These are phyloP conservation scores for Peromyscus nudipes DNA, from an alignment of 2,797 vertebrate genomes.

Conservation along the genomic window DNA sequence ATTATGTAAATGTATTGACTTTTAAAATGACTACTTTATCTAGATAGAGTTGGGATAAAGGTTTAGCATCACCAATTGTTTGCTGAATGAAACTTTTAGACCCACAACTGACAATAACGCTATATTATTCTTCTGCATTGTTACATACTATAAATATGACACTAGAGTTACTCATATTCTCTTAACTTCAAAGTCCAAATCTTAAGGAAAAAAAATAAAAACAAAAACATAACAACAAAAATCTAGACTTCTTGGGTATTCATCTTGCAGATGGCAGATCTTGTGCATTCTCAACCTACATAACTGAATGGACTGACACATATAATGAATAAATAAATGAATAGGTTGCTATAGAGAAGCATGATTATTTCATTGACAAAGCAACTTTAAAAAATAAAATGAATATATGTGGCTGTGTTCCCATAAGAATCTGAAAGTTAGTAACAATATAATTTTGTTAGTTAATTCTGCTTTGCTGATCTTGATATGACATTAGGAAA, in stretches of 20 bases:
- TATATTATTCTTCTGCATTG: not conserved
- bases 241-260: not conserved
- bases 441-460: not conserved
- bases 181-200: not conserved
- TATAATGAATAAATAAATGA: not conserved
- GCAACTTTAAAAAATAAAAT: not conserved
- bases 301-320: not conserved
- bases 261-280: not conserved
- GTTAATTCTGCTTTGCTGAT: not conserved
- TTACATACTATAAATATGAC: not conserved
- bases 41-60: conserved; percentile 8
- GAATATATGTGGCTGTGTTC: not conserved
- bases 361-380: not conserved
- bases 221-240: not conserved
- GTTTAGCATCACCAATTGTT: not conserved
- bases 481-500: not conserved
- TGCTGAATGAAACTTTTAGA: conserved; percentile 16
- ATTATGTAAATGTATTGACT: conserved; percentile 7
- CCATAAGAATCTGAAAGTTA: not conserved
- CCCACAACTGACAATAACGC: not conserved
- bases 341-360: not conserved
- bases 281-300: not conserved
- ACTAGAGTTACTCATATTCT: not conserved
- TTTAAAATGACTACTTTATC: not conserved
- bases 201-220: not conserved